These are phyloP conservation scores for Nerophis ophidion DNA, from an alignment of 2,113 vertebrate species.

Conservation along the genomic window DNA sequence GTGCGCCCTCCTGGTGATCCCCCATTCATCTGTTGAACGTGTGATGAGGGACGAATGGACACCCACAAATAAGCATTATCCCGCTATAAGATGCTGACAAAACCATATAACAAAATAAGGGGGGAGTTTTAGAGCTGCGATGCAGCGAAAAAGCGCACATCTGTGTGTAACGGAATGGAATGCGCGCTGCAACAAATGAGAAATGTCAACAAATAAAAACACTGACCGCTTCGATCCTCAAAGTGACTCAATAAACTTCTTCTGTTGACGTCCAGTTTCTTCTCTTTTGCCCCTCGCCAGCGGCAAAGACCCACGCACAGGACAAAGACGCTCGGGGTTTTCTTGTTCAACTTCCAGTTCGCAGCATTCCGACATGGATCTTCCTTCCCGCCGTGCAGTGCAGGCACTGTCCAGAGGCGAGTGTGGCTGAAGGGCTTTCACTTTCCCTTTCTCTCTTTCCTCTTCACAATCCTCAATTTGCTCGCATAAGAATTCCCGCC, in stretches of 20 bases:
- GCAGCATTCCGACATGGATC: conserved; percentile 26
- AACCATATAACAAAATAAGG: not conserved
- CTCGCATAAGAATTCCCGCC: conserved; percentile 43
- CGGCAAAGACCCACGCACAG: no score
- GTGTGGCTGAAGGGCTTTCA: conserved; percentile 59
- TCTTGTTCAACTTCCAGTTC: conserved; percentile 16
- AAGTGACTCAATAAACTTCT: conserved; percentile 44
- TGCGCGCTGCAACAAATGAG: conserved; percentile 6
- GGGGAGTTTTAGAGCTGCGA: not conserved
- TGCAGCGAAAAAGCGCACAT: conserved; percentile 32
- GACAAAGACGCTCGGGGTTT: no score
- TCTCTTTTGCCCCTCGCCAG: conserved; percentile 7
- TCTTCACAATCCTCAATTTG: conserved; percentile 27
- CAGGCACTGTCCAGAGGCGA: conserved; percentile 56
- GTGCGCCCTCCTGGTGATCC: conserved; percentile 33
- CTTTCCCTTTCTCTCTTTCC: conserved; percentile 27
- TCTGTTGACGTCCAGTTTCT: conserved; percentile 10
- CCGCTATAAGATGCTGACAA: no score
- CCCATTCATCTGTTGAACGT: conserved; percentile 59
- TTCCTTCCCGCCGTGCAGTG: conserved; percentile 26
- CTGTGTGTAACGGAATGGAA: conserved; percentile 31
- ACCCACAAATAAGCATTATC: not conserved
- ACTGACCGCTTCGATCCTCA: conserved; percentile 41
- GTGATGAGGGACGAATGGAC: conserved; percentile 9
- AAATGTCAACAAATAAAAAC: not conserved